Percentiles rank a stretch among this genome's conserved stretches.
Evolutionary conservation across 2,113 vertebrate species (phyloP).

Genomic region (Microcebus murinus): DNA sequence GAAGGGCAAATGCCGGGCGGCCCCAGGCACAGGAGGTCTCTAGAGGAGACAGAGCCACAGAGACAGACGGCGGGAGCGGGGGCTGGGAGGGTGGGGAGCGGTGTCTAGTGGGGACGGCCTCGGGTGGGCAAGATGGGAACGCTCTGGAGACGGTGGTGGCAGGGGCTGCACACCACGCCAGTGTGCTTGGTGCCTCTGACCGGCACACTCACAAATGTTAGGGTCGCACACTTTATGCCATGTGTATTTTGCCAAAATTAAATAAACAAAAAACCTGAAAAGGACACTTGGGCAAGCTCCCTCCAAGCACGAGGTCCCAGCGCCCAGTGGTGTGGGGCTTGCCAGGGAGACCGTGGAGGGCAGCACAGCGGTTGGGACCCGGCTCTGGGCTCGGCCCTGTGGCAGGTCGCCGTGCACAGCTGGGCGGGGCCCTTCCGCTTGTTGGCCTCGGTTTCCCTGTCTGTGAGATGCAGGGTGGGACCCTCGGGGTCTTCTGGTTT

Average conservation of each 20-base stretch:
- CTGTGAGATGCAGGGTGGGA: too few species aligned
- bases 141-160: background rate
- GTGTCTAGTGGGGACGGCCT: background rate
- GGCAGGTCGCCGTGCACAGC: too few species aligned
- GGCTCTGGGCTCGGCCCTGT: too few species aligned
- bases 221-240: too few species aligned
- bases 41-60: too few species aligned
- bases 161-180: too few species aligned
- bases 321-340: background rate
- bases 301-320: too few species aligned
- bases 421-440: too few species aligned
- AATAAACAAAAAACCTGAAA: background rate
- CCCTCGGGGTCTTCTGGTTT: too few species aligned
- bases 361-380: too few species aligned
- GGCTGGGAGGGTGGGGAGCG: background rate
- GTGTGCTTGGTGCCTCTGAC: background rate
- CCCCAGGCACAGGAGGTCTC: background rate
- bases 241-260: background rate
- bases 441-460: too few species aligned
- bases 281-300: background rate
- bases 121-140: background rate
- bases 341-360: background rate
- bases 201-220: background rate
- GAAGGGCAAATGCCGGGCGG: fast-evolving
- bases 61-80: too few species aligned